Conservation (phyloP, 1,140 invertebrate species). For the Ceratoteleas bidentatus region DNA sequence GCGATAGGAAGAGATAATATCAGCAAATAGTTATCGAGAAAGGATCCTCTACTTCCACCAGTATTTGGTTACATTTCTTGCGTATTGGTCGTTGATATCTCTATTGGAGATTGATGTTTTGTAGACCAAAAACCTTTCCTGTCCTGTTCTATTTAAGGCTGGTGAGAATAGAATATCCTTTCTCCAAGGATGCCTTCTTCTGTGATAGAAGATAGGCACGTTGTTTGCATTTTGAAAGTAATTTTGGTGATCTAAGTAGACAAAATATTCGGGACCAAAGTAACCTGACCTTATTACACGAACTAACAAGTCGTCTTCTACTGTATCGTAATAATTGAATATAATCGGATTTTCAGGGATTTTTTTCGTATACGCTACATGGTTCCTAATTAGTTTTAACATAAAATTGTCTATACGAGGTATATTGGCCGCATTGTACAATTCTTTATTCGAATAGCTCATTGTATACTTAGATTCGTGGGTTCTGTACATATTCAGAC, state of each 20-base stretch:
- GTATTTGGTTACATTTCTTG: too few relatives aligned
- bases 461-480: slow-evolving; percentile 31
- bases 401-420: slow-evolving; percentile 62
- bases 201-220: background rate
- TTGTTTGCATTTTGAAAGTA: too few relatives aligned
- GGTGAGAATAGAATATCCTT: background rate
- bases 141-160: background rate
- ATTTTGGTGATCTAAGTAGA: too few relatives aligned
- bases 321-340: background rate
- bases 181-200: background rate
- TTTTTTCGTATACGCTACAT: slow-evolving; percentile 10
- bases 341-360: slow-evolving; percentile 13
- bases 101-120: too few relatives aligned
- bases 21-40: too few relatives aligned
- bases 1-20: too few relatives aligned
- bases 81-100: too few relatives aligned
- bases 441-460: slow-evolving; percentile 31
- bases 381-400: slow-evolving; percentile 47
- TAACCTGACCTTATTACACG: background rate
- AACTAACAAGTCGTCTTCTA: background rate
- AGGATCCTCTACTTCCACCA: too few relatives aligned
- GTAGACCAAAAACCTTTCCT: too few relatives aligned
- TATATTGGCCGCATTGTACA: slow-evolving; percentile 57
- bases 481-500: slow-evolving; percentile 38
- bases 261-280: too few relatives aligned